phyloP scores from a whole-genome alignment of 1,140 invertebrate genomes.

The Coelopa frigida region DNA sequence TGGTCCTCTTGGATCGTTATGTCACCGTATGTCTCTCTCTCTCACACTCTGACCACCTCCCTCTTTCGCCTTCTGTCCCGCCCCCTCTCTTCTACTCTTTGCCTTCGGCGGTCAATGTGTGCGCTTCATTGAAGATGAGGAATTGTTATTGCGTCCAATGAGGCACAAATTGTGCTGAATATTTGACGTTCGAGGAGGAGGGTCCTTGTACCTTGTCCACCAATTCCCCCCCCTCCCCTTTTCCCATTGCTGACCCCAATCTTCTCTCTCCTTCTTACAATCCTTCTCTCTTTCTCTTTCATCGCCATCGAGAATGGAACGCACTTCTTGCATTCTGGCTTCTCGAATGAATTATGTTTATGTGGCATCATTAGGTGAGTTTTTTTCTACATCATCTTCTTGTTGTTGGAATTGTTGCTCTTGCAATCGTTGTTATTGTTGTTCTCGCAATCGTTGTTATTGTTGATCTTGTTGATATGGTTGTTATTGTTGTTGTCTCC shows the following conservation, averaged over 20 bases:
- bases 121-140: conserved; percentile 29
- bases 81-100: background rate
- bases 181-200: conserved; percentile 17
- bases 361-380: conserved; percentile 29
- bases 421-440: conserved; percentile 5
- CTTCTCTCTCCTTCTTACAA: background rate
- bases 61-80: background rate
- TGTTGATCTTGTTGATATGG: no score
- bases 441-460: background rate
- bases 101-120: background rate
- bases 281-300: background rate
- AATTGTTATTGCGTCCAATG: conserved; percentile 42
- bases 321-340: conserved; percentile 6
- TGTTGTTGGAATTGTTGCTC: no score
- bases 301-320: background rate
- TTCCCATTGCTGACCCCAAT: background rate
- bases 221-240: background rate
- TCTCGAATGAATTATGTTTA: conserved; percentile 37
- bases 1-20: background rate
- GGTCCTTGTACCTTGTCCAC: background rate
- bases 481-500: conserved; percentile 3
- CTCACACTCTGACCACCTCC: background rate
- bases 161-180: conserved; percentile 44
- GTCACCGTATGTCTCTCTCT: background rate
- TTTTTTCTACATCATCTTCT: no score